These are phyloP conservation scores for Netelia fuscicornis DNA, from an alignment of 2,888 invertebrate species.

Conservation along the genomic window DNA sequence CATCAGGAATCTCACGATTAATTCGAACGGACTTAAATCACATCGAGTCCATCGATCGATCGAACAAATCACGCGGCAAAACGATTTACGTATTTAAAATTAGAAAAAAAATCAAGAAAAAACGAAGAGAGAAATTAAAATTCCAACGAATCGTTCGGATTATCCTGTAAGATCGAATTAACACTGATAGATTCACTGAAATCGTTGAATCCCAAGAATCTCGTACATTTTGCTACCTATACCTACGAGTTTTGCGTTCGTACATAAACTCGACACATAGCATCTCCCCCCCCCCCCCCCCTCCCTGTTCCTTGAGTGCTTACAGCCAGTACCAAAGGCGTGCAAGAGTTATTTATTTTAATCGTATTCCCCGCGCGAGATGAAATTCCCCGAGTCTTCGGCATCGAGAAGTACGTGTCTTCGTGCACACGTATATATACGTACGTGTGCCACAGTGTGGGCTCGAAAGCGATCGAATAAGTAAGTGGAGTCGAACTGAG, in stretches of 20 bases:
- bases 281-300: background rate
- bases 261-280: slow-evolving; percentile 7
- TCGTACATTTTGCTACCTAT: slow-evolving; percentile 48
- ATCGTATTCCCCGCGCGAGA: slow-evolving; percentile 65
- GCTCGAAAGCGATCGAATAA: slow-evolving; percentile 54
- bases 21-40: background rate
- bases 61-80: background rate
- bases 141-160: slow-evolving; percentile 36
- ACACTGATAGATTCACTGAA: slow-evolving; percentile 39
- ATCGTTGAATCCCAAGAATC: slow-evolving; percentile 60
- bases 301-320: slow-evolving; percentile 17
- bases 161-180: slow-evolving; percentile 46
- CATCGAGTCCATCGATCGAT: background rate
- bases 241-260: slow-evolving; percentile 15
- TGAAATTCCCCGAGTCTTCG: slow-evolving; percentile 64
- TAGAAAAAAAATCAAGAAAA: background rate
- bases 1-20: background rate
- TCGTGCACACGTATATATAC: background rate
- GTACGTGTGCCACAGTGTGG: background rate
- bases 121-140: slow-evolving; percentile 39
- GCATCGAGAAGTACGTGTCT: slow-evolving; percentile 19
- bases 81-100: background rate
- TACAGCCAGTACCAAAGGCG: slow-evolving; percentile 48
- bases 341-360: slow-evolving; percentile 68
- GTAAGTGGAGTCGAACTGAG: slow-evolving; percentile 45